phyloP scores from a whole-genome alignment of 2,113 vertebrate genomes.

The Pangasianodon gigas region DNA sequence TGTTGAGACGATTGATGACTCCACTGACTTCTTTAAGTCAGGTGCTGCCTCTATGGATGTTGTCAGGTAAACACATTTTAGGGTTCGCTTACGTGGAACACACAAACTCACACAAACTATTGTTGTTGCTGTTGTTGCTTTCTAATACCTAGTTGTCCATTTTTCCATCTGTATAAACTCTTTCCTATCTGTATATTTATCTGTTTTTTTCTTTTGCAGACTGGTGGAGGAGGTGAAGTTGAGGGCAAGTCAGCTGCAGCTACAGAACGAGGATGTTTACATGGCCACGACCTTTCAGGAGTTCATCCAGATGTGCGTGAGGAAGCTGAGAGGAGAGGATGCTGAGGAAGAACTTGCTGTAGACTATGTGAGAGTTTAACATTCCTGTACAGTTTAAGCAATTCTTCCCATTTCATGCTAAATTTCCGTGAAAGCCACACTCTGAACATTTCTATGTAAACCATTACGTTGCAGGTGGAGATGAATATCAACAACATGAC shows the following conservation, averaged over 20 bases:
- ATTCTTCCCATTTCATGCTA: background rate
- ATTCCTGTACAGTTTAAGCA: background rate
- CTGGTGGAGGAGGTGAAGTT: slow-evolving; percentile 85
- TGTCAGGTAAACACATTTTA: slow-evolving; percentile 73
- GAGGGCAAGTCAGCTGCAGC: slow-evolving; percentile 72
- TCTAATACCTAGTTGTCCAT: background rate
- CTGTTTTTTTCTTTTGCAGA: slow-evolving; percentile 58
- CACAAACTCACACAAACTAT: background rate
- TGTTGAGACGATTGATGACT: slow-evolving; percentile 72
- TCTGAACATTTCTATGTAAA: background rate
- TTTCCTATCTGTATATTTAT: background rate
- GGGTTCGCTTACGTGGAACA: background rate
- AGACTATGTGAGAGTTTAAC: slow-evolving; percentile 72
- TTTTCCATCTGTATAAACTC: background rate
- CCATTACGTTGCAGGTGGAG: slow-evolving; percentile 68
- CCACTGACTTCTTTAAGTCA: slow-evolving; percentile 87
- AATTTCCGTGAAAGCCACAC: background rate
- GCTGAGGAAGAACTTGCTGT: slow-evolving; percentile 70
- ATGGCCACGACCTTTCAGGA: slow-evolving; percentile 85
- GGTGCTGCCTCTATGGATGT: slow-evolving; percentile 88
- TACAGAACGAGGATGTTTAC: slow-evolving; percentile 87
- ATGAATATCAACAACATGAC: slow-evolving; percentile 76
- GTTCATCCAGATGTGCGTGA: slow-evolving; percentile 83
- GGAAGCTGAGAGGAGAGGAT: slow-evolving; percentile 80
- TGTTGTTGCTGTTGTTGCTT: background rate